phyloP scores from a whole-genome alignment of 2,797 vertebrate genomes.

The Catharus ustulatus region DNA sequence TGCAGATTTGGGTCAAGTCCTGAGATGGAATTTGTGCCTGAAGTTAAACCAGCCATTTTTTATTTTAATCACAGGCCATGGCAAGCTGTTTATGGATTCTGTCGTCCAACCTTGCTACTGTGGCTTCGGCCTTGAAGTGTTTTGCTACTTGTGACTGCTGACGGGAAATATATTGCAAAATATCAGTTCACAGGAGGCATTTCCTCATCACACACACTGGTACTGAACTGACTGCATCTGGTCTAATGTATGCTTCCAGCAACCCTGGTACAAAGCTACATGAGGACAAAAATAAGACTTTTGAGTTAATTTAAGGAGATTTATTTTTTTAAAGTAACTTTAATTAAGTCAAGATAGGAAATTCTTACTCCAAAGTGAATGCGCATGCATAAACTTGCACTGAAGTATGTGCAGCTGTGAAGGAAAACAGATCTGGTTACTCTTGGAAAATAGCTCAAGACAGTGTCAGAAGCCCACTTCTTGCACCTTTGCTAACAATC shows the following conservation, averaged over 20 bases:
- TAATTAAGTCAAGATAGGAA: slow-evolving; percentile 61
- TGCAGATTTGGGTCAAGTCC: not conserved
- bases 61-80: slow-evolving; percentile 9
- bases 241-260: not conserved
- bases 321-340: not conserved
- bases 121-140: slow-evolving; percentile 21
- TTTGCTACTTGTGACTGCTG: not conserved
- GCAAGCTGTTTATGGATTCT: slow-evolving; percentile 37
- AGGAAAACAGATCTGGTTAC: slow-evolving; percentile 15
- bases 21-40: not conserved
- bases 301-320: slow-evolving; percentile 32
- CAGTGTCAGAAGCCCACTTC: not conserved
- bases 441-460: not conserved
- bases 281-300: slow-evolving; percentile 14
- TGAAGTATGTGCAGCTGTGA: slow-evolving; percentile 23
- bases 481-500: not conserved
- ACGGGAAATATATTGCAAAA: slow-evolving; percentile 10
- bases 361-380: slow-evolving; percentile 33
- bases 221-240: slow-evolving; percentile 11
- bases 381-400: not conserved
- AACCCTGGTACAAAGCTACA: not conserved
- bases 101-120: not conserved
- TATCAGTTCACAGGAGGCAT: not conserved
- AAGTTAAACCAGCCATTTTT: slow-evolving; percentile 28
- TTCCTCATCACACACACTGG: not conserved